Evolutionary conservation across 2,797 vertebrate species (phyloP), one percentile per base, ranked within the genome.

Genomic region (Hemitrygon akajei): DNA sequence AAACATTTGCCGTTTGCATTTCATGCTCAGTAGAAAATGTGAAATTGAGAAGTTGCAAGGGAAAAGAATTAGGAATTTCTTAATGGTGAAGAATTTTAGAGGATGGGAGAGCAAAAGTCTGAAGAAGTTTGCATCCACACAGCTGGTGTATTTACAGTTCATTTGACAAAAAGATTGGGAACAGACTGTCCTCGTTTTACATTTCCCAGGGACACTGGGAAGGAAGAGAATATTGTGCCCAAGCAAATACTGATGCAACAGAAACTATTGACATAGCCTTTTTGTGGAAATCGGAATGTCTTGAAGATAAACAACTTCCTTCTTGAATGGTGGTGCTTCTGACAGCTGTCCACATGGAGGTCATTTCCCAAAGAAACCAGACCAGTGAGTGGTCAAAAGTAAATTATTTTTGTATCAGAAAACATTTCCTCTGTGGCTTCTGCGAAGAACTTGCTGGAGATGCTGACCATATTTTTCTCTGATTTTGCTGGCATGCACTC

Each of bases 361-460:
- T 60, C 27, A 86, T 86, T 86, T 86, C 27, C 84, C 30, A 60
- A 63, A 60, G 58, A 89, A 66, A 89, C 37, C n/a, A 69, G 10
- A 86, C 86, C 86, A 89, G 30, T n/a, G n/a, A 89, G 86, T 89
- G 60, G 58, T 89, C 14, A 87, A 89, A 89, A 37, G 22, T 86
- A 27, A 86, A 60, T 60, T 6, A 66, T 89, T 34, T 60, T 34
- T 30, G n/a, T 20, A 7, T 34, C 86, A 22, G 86, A n/a, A 89
- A 89, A 7, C 86, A 37, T 60, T 89, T 89, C 60, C 25, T 69
- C 16, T 89, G 60, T 37, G n/a, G 63, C n/a, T 69, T 69, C 18
- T 69, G 86, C 30, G 16, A 69, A 89, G 63, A 89, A 37, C 60
- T 37, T n/a, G 27, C 86, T 22, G 30, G 60, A 89, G 60, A 89